Percentiles rank a stretch among this genome's conserved stretches.
phyloP scores from a whole-genome alignment of 2,113 vertebrate species.

The Pachycephala philippinensis region DNA sequence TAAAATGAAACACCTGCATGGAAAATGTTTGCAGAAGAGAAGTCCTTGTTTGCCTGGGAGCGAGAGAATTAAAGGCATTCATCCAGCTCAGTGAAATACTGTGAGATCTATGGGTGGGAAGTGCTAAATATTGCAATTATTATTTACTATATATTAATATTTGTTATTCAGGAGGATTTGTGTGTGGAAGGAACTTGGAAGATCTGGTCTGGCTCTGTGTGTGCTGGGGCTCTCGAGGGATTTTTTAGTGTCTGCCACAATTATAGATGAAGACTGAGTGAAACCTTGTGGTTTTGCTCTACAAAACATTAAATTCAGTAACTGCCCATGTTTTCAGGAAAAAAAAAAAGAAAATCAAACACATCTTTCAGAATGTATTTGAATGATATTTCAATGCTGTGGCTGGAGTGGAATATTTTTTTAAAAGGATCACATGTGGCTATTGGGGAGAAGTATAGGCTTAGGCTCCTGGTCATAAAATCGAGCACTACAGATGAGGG shows the following conservation, averaged over 20 bases:
- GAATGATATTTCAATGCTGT: not conserved
- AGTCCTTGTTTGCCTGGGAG: constrained; percentile 5
- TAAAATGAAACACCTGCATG: not conserved
- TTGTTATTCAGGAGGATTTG: not conserved
- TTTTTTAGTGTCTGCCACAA: constrained; percentile 41
- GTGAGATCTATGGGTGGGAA: not conserved
- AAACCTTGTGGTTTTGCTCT: constrained; percentile 37
- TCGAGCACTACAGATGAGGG: not conserved
- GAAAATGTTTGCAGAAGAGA: constrained; percentile 12
- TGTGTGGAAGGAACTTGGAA: not conserved
- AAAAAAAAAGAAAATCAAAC: not conserved
- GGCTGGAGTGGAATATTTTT: not conserved
- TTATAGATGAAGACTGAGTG: constrained; percentile 27
- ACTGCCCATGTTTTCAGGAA: not conserved
- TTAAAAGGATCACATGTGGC: not conserved
- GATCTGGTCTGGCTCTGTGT: not conserved
- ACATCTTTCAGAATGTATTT: not conserved
- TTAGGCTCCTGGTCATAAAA: not conserved
- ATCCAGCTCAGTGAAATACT: not conserved
- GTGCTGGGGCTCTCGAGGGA: not conserved
- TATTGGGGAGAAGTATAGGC: not conserved
- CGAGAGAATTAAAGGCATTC: not conserved
- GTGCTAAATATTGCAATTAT: not conserved
- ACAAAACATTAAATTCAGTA: not conserved
- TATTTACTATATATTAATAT: constrained; percentile 44